phyloP scores from a whole-genome alignment of 2,113 vertebrate genomes.

The Muscicapa adusta region DNA sequence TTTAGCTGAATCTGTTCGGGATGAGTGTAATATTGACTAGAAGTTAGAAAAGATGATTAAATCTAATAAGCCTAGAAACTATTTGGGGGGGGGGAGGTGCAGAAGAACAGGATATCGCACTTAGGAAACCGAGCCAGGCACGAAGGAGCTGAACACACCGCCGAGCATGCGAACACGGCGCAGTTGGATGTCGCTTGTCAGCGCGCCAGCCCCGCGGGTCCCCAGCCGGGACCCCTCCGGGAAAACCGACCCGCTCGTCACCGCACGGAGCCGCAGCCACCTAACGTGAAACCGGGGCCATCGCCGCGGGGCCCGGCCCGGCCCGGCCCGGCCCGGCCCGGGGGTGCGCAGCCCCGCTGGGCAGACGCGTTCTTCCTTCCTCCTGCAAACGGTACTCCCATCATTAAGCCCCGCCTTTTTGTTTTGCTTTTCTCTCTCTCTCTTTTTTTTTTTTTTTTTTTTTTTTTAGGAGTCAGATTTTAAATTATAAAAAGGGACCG shows the following conservation, averaged over 20 bases:
- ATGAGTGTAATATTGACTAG: conserved; percentile 74
- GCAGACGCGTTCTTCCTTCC: background rate
- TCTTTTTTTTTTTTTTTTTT: background rate
- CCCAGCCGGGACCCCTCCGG: background rate
- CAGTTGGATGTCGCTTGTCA: background rate
- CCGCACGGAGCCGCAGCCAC: background rate
- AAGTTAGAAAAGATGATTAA: conserved; percentile 76
- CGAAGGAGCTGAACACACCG: background rate
- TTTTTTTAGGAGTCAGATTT: background rate
- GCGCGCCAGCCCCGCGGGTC: background rate
- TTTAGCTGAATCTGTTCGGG: conserved; percentile 78
- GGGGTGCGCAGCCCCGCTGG: background rate
- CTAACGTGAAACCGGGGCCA: background rate
- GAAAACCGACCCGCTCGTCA: background rate
- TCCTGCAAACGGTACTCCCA: background rate
- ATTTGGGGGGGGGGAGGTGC: background rate
- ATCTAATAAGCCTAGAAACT: conserved; percentile 72
- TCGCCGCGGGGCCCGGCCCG: background rate
- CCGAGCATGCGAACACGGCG: background rate
- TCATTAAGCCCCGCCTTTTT: conserved; percentile 20
- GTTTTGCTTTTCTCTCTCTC: background rate
- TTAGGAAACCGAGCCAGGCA: background rate
- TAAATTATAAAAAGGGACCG: background rate
- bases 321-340: background rate
- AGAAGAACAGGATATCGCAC: background rate